A percentile compares a stretch with the other conserved stretches of the same genome.
Evolutionary conservation across 1,140 invertebrate species (phyloP).

Genomic region (Zaprionus gabonicus): DNA sequence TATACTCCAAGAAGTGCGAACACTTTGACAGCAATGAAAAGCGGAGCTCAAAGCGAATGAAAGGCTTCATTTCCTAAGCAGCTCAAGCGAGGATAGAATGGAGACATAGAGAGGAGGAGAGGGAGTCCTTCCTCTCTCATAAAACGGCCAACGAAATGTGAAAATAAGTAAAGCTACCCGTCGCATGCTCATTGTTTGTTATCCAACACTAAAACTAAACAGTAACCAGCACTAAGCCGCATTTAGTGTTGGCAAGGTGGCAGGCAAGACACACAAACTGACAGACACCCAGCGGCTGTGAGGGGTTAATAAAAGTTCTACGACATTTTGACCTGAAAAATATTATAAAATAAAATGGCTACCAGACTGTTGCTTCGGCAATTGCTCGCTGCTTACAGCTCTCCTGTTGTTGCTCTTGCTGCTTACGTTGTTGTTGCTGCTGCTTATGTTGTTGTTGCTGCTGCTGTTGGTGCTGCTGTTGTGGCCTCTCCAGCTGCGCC

Average conservation of each 20-base stretch:
- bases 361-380: constrained; percentile 65
- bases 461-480: constrained; percentile 40
- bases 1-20: neutral
- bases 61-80: neutral
- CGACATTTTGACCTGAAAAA: constrained; percentile 79
- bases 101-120: neutral
- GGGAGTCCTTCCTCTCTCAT: neutral
- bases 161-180: constrained; percentile 27
- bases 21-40: neutral
- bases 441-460: neutral
- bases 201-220: constrained; percentile 63
- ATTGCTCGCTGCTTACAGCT: constrained; percentile 13
- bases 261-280: constrained; percentile 15
- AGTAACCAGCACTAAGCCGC: constrained; percentile 1
- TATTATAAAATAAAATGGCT: constrained; percentile 80
- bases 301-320: constrained; percentile 80
- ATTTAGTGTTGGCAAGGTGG: constrained; percentile 16
- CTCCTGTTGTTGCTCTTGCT: constrained; percentile 4
- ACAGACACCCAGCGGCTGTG: constrained; percentile 34
- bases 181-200: constrained; percentile 52
- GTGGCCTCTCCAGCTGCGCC: constrained; percentile 65
- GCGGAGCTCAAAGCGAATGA: neutral
- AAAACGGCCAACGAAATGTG: constrained; percentile 12
- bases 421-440: neutral
- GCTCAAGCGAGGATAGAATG: neutral